phyloP scores from a whole-genome alignment of 2,113 vertebrate species.

The Albula glossodonta region DNA sequence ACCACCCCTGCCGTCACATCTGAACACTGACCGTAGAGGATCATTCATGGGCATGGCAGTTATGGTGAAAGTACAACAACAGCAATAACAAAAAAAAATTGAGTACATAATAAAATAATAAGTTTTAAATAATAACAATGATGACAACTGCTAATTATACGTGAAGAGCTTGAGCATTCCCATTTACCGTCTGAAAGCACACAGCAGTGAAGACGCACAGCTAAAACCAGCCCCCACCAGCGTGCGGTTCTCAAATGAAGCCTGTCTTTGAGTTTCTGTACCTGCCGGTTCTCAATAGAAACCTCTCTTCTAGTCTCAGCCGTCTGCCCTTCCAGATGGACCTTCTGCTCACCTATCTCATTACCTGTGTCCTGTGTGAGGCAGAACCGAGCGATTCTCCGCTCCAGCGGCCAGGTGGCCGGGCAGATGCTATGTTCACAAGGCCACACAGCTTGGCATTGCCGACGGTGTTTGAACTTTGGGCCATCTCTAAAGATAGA shows the following conservation, averaged over 20 bases:
- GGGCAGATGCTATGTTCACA: slow-evolving; percentile 50
- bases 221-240: too few species aligned
- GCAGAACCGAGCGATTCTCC: slow-evolving; percentile 42
- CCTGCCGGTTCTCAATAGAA: neutral
- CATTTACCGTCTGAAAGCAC: too few species aligned
- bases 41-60: neutral
- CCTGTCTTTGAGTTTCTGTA: too few species aligned
- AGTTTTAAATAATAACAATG: too few species aligned
- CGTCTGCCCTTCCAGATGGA: slow-evolving; percentile 35
- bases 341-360: slow-evolving; percentile 56
- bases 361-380: slow-evolving; percentile 58
- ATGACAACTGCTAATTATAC: too few species aligned
- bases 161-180: too few species aligned
- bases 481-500: neutral
- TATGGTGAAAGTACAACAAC: neutral
- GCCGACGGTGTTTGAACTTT: neutral
- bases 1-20: neutral
- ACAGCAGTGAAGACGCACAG: too few species aligned
- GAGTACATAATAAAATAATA: too few species aligned
- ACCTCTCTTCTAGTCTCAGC: neutral
- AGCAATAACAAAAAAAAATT: too few species aligned
- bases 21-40: neutral
- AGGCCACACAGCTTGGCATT: slow-evolving; percentile 41
- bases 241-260: too few species aligned
- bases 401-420: slow-evolving; percentile 59